phyloP scores from a whole-genome alignment of 2,113 vertebrate genomes.

The Pluvialis apricaria region DNA sequence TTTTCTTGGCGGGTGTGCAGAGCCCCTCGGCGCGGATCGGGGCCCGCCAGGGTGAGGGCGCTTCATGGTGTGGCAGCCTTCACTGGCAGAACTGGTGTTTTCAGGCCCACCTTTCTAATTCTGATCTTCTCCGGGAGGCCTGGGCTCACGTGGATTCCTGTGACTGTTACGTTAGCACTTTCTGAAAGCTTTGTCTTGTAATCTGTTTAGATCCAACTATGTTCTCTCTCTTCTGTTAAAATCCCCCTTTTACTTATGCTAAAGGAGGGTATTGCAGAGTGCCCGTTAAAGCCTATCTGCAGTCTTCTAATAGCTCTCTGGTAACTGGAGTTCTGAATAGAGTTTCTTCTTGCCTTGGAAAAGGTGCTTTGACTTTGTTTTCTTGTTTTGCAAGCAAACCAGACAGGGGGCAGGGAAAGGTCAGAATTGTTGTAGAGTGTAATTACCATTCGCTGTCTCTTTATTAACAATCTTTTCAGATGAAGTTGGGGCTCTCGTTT shows the following conservation, averaged over 20 bases:
- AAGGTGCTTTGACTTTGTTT: background rate
- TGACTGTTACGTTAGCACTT: background rate
- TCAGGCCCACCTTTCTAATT: background rate
- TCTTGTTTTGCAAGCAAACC: background rate
- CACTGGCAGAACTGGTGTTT: accelerated
- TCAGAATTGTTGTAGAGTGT: background rate
- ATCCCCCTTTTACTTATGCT: background rate
- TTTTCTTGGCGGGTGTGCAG: background rate
- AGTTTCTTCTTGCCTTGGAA: background rate
- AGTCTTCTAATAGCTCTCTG: background rate
- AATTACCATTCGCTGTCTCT: background rate
- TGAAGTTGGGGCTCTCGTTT: conserved; percentile 97
- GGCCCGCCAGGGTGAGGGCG: accelerated
- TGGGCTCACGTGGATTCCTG: background rate
- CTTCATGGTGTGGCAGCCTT: background rate
- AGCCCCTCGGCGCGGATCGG: background rate
- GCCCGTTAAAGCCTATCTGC: background rate
- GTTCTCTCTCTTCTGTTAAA: background rate
- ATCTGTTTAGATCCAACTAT: accelerated
- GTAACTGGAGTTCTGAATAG: background rate
- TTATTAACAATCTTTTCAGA: conserved; percentile 74
- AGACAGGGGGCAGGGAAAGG: background rate
- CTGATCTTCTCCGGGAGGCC: too few species aligned
- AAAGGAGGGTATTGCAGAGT: background rate
- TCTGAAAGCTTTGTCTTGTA: background rate